phyloP scores from a whole-genome alignment of 2,888 invertebrate genomes.

The Ariolimax columbianus region DNA sequence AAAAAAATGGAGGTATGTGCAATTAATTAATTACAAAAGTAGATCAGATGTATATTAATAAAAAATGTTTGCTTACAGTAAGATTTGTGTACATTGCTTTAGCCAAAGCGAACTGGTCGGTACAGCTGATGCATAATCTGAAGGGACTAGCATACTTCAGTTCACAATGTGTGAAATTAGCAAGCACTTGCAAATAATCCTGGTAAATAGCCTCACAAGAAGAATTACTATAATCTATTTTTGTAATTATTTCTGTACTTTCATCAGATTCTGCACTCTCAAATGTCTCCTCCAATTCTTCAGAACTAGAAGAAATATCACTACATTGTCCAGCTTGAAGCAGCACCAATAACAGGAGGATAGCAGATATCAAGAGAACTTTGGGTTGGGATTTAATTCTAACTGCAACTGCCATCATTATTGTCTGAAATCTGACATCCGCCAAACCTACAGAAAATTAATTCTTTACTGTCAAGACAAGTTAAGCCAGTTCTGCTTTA shows the following conservation, averaged over 20 bases:
- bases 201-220: slow-evolving; percentile 52
- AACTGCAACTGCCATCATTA: too few species aligned
- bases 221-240: slow-evolving; percentile 37
- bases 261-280: background rate
- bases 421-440: too few species aligned
- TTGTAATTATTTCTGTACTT: background rate
- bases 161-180: slow-evolving; percentile 43
- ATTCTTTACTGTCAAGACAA: too few species aligned
- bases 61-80: slow-evolving; percentile 35
- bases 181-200: slow-evolving; percentile 13
- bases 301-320: too few species aligned
- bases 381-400: too few species aligned
- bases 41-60: too few species aligned
- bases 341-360: background rate
- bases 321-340: background rate
- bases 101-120: slow-evolving; percentile 24
- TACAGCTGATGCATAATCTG: slow-evolving; percentile 45
- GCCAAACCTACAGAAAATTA: too few species aligned
- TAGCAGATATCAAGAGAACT: too few species aligned
- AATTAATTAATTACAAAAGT: too few species aligned
- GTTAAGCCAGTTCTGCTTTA: too few species aligned
- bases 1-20: too few species aligned
- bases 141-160: slow-evolving; percentile 44
- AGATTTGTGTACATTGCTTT: slow-evolving; percentile 35
- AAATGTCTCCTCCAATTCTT: too few species aligned